Evolutionary conservation across 1,140 invertebrate genomes (phyloP).

Genomic region (Drosophila rhopaloa): DNA sequence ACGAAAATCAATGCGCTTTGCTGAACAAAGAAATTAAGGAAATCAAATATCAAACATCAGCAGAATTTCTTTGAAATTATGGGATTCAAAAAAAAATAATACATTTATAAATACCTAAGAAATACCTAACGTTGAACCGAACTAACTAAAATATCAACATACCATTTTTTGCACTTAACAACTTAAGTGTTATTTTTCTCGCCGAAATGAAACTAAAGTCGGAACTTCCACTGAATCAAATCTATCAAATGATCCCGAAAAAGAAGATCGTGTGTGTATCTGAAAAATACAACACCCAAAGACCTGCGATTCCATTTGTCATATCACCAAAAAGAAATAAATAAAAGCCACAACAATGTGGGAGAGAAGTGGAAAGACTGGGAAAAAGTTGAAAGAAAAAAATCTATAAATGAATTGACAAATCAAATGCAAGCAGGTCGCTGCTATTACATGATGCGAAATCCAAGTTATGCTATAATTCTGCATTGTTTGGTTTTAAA

Average conservation of each 20-base stretch:
- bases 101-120: too few species aligned
- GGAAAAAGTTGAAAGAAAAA: constrained; percentile 27
- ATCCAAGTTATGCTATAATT: constrained; percentile 81
- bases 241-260: background rate
- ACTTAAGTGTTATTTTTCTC: background rate
- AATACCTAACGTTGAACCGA: too few species aligned
- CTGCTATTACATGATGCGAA: constrained; percentile 77
- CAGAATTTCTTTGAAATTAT: background rate
- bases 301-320: constrained; percentile 2
- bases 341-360: constrained; percentile 5
- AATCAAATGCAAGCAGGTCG: constrained; percentile 69
- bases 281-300: constrained; percentile 3
- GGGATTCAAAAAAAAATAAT: too few species aligned
- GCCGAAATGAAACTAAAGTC: constrained; percentile 5
- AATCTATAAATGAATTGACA: constrained; percentile 81
- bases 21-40: background rate
- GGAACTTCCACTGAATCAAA: constrained; percentile 12
- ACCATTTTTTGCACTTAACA: background rate
- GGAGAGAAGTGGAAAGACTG: constrained; percentile 5
- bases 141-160: too few species aligned
- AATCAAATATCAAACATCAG: background rate
- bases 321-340: background rate
- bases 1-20: background rate
- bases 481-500: constrained; percentile 60
- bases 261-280: constrained; percentile 18